Evolutionary conservation across 2,113 vertebrate genomes (phyloP).

Genomic region (Brachyhypopomus gauderio): DNA sequence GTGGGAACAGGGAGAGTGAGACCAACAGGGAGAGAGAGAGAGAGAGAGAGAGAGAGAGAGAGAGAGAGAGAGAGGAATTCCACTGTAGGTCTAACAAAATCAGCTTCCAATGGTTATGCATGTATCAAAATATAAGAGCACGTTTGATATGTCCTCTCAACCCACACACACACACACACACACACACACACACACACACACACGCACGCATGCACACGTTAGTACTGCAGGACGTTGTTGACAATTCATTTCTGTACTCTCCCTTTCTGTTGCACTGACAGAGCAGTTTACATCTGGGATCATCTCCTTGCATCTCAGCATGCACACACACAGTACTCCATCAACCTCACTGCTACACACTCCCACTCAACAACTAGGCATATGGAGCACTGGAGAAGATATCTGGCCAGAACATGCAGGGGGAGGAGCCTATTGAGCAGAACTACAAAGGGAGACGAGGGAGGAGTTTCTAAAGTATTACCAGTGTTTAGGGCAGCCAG

Average conservation of each 20-base stretch:
- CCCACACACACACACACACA: slow-evolving; percentile 19
- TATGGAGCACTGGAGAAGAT: neutral
- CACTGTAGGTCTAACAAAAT: neutral
- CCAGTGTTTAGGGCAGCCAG: too few relatives aligned
- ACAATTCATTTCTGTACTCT: slow-evolving; percentile 27
- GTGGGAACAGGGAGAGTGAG: neutral
- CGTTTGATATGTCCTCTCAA: neutral
- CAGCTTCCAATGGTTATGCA: too few relatives aligned
- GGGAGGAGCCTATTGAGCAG: too few relatives aligned
- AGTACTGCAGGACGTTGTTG: slow-evolving; percentile 11
- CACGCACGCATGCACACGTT: neutral
- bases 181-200: slow-evolving; percentile 31
- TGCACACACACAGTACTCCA: neutral
- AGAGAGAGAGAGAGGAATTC: neutral
- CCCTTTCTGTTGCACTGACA: neutral
- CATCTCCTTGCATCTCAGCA: slow-evolving; percentile 13
- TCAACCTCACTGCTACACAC: neutral
- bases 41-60: neutral
- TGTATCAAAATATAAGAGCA: too few relatives aligned
- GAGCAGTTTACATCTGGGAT: slow-evolving; percentile 26
- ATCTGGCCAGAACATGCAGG: neutral
- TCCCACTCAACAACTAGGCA: neutral
- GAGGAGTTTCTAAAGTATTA: too few relatives aligned
- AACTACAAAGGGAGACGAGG: too few relatives aligned
- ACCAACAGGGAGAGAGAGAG: neutral